Conservation (phyloP, 2,797 vertebrate genomes). For the Linurgus olivaceus region DNA sequence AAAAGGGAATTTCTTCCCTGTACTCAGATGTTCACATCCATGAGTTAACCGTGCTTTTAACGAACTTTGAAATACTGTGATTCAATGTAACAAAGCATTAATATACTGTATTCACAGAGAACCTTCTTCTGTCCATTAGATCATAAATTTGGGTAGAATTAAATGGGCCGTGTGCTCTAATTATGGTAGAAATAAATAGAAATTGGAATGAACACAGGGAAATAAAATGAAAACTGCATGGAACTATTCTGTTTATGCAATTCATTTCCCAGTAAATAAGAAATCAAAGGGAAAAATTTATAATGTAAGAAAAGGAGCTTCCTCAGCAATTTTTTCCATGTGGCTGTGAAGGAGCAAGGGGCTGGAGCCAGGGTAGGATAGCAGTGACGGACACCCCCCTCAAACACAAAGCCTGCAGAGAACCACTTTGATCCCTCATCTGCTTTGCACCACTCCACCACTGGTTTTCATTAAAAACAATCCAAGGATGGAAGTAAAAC, state of each 20-base stretch:
- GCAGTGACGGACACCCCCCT: background rate
- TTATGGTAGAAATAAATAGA: constrained; percentile 12
- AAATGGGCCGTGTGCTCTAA: background rate
- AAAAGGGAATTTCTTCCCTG: background rate
- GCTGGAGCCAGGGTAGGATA: background rate
- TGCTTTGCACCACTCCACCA: background rate
- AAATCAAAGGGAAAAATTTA: background rate
- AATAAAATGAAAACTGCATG: background rate
- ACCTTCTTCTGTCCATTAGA: background rate
- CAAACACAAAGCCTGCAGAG: constrained; percentile 8
- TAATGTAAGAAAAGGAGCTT: background rate
- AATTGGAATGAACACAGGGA: constrained; percentile 8
- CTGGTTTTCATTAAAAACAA: background rate
- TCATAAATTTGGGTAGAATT: constrained; percentile 5
- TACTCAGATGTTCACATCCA: background rate
- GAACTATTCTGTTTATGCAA: background rate
- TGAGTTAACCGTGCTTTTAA: background rate
- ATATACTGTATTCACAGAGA: background rate
- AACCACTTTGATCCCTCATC: background rate
- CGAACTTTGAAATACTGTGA: background rate
- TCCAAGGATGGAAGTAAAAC: background rate
- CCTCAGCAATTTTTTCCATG: background rate
- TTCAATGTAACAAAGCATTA: background rate
- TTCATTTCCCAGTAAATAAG: constrained; percentile 25
- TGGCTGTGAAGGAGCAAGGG: background rate